A percentile compares a stretch with the other conserved stretches of the same genome.
Conservation (phyloP, 2,113 vertebrate species). For the Miniopterus natalensis region DNA sequence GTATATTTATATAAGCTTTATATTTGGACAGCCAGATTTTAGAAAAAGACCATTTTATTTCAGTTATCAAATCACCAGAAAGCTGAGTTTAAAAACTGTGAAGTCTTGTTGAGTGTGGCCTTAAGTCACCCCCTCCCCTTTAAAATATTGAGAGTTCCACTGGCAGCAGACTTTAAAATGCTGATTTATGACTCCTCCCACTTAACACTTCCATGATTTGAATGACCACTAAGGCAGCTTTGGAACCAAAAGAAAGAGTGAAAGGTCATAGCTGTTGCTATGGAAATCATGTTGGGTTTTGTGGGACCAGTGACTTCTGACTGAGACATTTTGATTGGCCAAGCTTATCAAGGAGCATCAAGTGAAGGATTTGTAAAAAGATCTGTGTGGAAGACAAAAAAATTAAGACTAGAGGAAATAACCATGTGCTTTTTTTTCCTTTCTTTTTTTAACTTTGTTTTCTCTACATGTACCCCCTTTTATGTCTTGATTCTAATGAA, state of each 20-base stretch:
- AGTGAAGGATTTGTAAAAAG: neutral
- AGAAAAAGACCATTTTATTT: constrained; percentile 6
- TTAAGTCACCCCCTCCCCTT: constrained; percentile 48
- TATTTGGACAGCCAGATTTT: neutral
- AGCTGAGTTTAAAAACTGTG: constrained; percentile 60
- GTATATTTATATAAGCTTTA: neutral
- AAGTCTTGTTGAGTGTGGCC: constrained; percentile 60
- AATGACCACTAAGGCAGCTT: constrained; percentile 57
- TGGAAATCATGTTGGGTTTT: constrained; percentile 3
- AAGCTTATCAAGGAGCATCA: neutral
- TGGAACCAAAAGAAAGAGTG: constrained; percentile 49
- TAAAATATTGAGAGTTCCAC: constrained; percentile 51
- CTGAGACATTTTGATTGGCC: neutral
- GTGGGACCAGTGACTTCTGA: constrained; percentile 13
- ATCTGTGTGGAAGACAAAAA: neutral
- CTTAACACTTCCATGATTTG: constrained; percentile 72
- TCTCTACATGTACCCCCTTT: neutral
- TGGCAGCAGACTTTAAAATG: constrained; percentile 67
- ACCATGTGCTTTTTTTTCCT: neutral
- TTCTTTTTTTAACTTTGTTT: neutral
- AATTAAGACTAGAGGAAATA: constrained; percentile 1
- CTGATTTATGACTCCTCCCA: constrained; percentile 64
- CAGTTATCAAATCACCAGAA: constrained; percentile 60
- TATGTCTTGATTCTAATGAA: constrained; percentile 62
- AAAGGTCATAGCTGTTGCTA: constrained; percentile 34